These are phyloP conservation scores for Oreochromis aureus DNA, from an alignment of 2,113 vertebrate genomes.

Conservation along the genomic window DNA sequence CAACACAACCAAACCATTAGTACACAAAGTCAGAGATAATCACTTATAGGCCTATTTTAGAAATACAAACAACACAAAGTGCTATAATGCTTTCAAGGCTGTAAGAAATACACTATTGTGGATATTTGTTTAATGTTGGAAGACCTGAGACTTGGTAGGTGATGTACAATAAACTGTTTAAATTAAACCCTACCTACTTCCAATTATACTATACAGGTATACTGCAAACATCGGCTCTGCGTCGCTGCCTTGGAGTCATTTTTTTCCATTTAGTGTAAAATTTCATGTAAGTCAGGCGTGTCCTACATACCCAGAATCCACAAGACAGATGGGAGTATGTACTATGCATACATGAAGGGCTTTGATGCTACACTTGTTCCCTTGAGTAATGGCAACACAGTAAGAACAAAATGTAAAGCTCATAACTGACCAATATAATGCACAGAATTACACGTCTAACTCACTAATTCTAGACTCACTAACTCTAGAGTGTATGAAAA, in stretches of 20 bases:
- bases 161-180: background rate
- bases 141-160: background rate
- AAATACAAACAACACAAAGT: background rate
- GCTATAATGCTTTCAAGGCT: background rate
- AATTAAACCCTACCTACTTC: background rate
- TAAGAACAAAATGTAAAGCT: slow-evolving; percentile 11
- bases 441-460: slow-evolving; percentile 7
- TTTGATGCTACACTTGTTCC: background rate
- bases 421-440: slow-evolving; percentile 39
- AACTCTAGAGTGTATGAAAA: background rate
- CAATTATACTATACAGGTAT: background rate
- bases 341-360: background rate
- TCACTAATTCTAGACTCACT: background rate
- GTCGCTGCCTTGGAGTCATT: background rate
- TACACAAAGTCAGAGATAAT: background rate
- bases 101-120: background rate
- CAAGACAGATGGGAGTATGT: background rate
- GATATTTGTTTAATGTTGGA: background rate
- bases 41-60: background rate
- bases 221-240: background rate
- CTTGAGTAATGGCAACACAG: background rate
- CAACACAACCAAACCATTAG: background rate
- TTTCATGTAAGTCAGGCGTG: background rate
- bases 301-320: background rate
- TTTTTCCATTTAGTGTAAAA: background rate